Base-by-base conservation (phyloP, 1,140 invertebrate genomes). In the Drosophila hydei region DNA sequence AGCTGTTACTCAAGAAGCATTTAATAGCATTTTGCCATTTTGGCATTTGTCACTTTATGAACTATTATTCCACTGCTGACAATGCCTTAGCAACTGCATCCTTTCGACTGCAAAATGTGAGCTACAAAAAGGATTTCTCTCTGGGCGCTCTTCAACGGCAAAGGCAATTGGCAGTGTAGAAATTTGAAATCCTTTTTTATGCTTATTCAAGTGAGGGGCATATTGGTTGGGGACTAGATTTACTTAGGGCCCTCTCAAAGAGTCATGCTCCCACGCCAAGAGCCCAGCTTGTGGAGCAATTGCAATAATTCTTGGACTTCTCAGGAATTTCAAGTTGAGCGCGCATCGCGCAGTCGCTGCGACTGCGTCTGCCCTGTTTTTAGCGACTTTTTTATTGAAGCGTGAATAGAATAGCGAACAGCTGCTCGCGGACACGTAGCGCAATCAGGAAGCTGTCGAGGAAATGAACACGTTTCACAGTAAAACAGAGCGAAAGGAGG, bases 91-190 rank as follows among this genome's bases (percentile, higher is more conserved):
- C 4, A 47, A n/a, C 19, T 12, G 9, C 38, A 2, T 21, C 11
- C 43, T 30, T 30, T 18, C 8, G 18, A 5, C n/a, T 51, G 25
- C 38, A 30, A 30, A 30, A 18, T 30, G 16, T 16, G 14, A 18
- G 11, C 48, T 54, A 7, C 8, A n/a, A 27, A 42, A 56, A 27
- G 48, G 25, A 18, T 50, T 50, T 50, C 23, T 50, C 25, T 18
- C 8, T 45, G 30, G 19, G 43, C 6, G 16, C 27, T 8, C 14
- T 14, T 16, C 16, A 1, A 25, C 25, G 68, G 51, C 51, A 64
- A 56, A 27, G 18, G 68, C 68, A 56, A 71, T 56, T 56, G 30
- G 38, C 38, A 42, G 14, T 25, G 50, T 56, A 45, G 51, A 56
- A 64, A 71, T 71, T 21, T 48, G 2, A 48, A 25, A 50, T 21